Evolutionary conservation across 2,113 vertebrate species (phyloP), one percentile per base, ranked within the genome.

Genomic region (Larimichthys crocea): DNA sequence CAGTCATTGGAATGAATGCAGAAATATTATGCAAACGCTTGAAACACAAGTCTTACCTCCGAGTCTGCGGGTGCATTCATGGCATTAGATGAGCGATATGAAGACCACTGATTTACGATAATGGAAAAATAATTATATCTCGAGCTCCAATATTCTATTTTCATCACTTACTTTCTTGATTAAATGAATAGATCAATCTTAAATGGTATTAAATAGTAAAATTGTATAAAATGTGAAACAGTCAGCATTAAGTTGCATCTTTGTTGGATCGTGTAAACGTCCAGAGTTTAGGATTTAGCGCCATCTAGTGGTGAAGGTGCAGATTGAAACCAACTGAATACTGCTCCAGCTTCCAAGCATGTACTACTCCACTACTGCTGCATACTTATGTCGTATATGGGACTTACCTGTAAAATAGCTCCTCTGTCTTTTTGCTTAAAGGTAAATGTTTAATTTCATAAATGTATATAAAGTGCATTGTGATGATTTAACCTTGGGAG

Each of bases 1-100:
- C 57, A 48, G 35, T 62, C 15, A 14, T 64, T 72, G 49, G 40
- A 80, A 46, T 66, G 42, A 52, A 52, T 35, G 42, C 64, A 83
- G 59, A 59, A 29, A 52, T 61, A 4, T 26, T 73, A 29, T 26
- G 35, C 56, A 83, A 64, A 76, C 22, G 46, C 22, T 17, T 77
- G 16, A 56, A 68, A 55, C 50, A 73, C 59, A 59, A 56, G 53
- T 73, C 50, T 62, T 24, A 40, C 15, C 60, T 49, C 42, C 29
- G 4, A 44, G 2, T 65, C 48, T 61, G 46, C 0, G 20, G 15
- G 17, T 29, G 31, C 29, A 53, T 59, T 31, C 31, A 9, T 76
- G 46, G 10, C 22, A 48, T 57, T 71, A 57, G 10, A 5, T 67
- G 7, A 40, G 5, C 26, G 3, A 69, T 55, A 35, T 35, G 48